These are phyloP conservation scores for Ligdia adustata DNA, from an alignment of 2,888 invertebrate species.

Conservation along the genomic window DNA sequence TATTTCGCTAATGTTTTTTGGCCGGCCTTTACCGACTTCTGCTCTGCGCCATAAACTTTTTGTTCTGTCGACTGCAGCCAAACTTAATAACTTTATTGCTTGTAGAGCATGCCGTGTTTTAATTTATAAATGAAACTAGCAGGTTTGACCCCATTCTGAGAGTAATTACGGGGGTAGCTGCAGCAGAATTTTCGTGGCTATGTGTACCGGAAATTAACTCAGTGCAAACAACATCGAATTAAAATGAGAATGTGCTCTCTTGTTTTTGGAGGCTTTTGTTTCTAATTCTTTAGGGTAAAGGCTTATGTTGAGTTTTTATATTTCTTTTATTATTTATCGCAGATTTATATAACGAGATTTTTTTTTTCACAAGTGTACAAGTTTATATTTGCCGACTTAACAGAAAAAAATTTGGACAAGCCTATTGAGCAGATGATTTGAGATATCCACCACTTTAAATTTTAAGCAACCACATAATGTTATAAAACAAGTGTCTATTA, in stretches of 20 bases:
- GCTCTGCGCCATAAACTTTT: slow-evolving; percentile 54
- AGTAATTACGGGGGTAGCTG: slow-evolving; percentile 33
- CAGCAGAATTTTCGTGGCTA: slow-evolving; percentile 16
- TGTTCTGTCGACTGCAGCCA: slow-evolving; percentile 58
- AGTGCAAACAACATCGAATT: slow-evolving; percentile 61
- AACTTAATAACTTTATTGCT: slow-evolving; percentile 73
- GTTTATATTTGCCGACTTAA: no score
- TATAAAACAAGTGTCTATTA: no score
- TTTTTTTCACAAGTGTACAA: no score
- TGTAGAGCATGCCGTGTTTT: slow-evolving; percentile 59
- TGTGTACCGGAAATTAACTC: slow-evolving; percentile 27
- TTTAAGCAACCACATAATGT: no score
- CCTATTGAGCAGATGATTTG: no score
- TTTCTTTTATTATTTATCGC: no score
- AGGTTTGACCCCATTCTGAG: slow-evolving; percentile 39
- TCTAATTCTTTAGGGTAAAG: slow-evolving; percentile 19
- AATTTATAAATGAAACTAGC: slow-evolving; percentile 56
- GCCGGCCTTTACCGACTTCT: slow-evolving; percentile 56
- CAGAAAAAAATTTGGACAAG: no score
- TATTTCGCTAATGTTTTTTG: slow-evolving; percentile 70
- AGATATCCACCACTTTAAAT: no score
- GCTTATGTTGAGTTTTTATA: slow-evolving; percentile 27
- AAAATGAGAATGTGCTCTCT: slow-evolving; percentile 32
- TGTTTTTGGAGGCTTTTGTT: slow-evolving; percentile 7
- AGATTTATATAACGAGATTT: no score